phyloP scores from a whole-genome alignment of 2,113 vertebrate genomes.

The Melanerpes formicivorus region DNA sequence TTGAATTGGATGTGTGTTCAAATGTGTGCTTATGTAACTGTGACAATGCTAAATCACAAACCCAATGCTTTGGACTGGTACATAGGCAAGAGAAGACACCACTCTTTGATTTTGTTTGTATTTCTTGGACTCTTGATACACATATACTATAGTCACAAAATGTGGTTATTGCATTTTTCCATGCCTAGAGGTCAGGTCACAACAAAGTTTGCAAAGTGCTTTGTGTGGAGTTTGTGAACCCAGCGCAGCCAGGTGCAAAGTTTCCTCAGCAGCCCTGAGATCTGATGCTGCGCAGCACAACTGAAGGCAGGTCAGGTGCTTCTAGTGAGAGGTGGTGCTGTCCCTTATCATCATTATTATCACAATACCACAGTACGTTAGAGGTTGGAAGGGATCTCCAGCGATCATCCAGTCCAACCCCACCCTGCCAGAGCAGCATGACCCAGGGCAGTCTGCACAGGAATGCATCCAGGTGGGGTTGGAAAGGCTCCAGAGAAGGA shows the following conservation, averaged over 20 bases:
- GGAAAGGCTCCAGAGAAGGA: no score
- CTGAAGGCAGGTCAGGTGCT: not conserved
- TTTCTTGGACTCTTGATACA: not conserved
- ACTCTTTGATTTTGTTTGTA: not conserved
- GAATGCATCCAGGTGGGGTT: no score
- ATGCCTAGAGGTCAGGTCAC: not conserved
- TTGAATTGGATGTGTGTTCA: slow-evolving; percentile 5
- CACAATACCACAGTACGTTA: no score
- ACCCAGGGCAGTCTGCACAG: no score
- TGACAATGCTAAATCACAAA: not conserved
- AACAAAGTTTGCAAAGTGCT: not conserved
- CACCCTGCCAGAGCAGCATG: no score
- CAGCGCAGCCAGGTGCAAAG: not conserved
- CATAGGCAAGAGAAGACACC: not conserved
- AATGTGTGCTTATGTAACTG: slow-evolving; percentile 22
- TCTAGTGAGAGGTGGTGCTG: not conserved
- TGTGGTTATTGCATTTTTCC: not conserved
- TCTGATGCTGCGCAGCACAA: not conserved
- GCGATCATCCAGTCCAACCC: no score
- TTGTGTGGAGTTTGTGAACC: not conserved
- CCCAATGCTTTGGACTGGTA: not conserved
- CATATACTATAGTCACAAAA: not conserved
- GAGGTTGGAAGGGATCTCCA: no score
- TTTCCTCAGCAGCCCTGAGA: not conserved
- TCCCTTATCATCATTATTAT: not conserved